phyloP scores from a whole-genome alignment of 2,888 invertebrate species.

The Agrochola lota region DNA sequence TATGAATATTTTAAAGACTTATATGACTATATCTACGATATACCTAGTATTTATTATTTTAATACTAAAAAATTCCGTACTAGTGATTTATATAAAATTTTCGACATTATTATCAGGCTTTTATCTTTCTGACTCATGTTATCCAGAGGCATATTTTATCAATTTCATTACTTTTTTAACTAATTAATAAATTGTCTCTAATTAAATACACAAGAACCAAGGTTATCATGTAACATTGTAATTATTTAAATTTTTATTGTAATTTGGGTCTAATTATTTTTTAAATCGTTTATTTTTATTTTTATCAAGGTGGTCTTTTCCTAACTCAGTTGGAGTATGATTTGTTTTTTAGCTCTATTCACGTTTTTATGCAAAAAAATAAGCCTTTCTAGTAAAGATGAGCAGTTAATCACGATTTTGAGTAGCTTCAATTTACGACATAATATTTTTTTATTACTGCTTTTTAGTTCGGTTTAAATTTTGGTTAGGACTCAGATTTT shows the following conservation, averaged over 20 bases:
- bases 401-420: neutral
- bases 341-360: neutral
- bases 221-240: slow-evolving; percentile 6
- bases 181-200: too few species aligned
- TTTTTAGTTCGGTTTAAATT: neutral
- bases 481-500: neutral
- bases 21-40: neutral
- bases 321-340: neutral
- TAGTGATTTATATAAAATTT: neutral
- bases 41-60: neutral
- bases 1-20: neutral
- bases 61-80: too few species aligned
- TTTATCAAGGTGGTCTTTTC: neutral
- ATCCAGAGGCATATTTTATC: neutral
- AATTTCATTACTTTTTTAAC: too few species aligned
- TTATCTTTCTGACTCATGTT: slow-evolving; percentile 21
- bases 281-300: neutral
- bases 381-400: neutral
- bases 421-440: neutral
- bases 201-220: neutral
- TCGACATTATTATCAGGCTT: neutral
- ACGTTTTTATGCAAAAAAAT: neutral
- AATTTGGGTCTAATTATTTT: neutral
- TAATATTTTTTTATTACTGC: neutral
- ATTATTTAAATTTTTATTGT: neutral